These are phyloP conservation scores for Drosophila nr. fundita DNA, from an alignment of 2,888 invertebrate species.

Conservation along the genomic window DNA sequence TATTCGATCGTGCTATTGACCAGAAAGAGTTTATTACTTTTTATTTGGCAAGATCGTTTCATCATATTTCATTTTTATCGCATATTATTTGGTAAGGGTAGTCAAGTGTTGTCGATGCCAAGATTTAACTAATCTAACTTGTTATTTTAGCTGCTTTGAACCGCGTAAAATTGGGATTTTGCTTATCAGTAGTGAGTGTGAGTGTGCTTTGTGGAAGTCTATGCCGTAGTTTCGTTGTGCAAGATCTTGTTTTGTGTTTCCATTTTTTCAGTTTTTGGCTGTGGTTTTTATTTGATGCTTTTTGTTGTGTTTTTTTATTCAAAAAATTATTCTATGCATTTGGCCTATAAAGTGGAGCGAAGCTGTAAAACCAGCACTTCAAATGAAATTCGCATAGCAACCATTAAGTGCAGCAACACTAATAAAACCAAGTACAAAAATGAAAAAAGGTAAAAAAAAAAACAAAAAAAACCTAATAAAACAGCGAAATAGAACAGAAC, in stretches of 20 bases:
- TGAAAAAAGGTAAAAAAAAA: constrained; percentile 7
- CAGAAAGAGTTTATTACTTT: background rate
- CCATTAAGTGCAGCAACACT: constrained; percentile 61
- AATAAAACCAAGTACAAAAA: constrained; percentile 33
- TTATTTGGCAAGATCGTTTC: background rate
- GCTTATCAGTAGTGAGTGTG: constrained; percentile 2
- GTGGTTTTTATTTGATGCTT: constrained; percentile 30
- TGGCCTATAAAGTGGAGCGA: constrained; percentile 66
- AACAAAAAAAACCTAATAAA: constrained; percentile 12
- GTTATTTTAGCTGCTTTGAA: constrained; percentile 30
- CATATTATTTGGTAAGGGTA: constrained; percentile 20
- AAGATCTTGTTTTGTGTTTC: constrained; percentile 31
- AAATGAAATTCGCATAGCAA: constrained; percentile 63
- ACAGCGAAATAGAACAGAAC: constrained; percentile 3
- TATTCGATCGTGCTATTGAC: background rate
- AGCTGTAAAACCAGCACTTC: constrained; percentile 54
- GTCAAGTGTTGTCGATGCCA: background rate
- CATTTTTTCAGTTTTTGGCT: constrained; percentile 35
- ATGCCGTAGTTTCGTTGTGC: constrained; percentile 48
- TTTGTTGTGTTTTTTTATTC: constrained; percentile 53
- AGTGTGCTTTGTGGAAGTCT: constrained; percentile 23
- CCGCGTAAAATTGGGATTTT: constrained; percentile 6
- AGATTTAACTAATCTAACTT: background rate
- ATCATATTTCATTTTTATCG: background rate
- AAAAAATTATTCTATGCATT: constrained; percentile 69